phyloP scores from a whole-genome alignment of 1,140 invertebrate genomes.

The Chrysomallon squamiferum region DNA sequence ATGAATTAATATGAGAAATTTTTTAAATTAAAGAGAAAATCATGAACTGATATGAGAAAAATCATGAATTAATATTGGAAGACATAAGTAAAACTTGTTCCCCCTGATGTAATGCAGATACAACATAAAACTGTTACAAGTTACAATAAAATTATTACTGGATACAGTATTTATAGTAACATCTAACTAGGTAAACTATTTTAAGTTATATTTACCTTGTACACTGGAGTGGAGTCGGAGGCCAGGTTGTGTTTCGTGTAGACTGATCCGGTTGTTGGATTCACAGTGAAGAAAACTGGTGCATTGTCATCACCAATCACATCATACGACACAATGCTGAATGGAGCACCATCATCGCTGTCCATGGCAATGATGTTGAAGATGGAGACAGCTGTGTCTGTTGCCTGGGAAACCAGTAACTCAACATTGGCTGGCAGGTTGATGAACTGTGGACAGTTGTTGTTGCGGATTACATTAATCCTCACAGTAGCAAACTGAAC shows the following conservation, averaged over 20 bases:
- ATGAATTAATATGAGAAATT: too few relatives aligned
- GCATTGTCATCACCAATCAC: constrained; percentile 48
- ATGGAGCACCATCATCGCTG: constrained; percentile 29
- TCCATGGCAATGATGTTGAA: constrained; percentile 34
- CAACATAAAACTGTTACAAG: too few relatives aligned
- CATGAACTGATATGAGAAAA: too few relatives aligned
- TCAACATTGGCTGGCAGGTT: constrained; percentile 27
- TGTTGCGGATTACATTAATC: constrained; percentile 39
- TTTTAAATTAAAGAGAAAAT: too few relatives aligned
- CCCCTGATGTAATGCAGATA: too few relatives aligned
- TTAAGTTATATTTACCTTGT: constrained; percentile 41
- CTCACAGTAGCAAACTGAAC: constrained; percentile 27
- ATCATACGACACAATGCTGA: constrained; percentile 31
- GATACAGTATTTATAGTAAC: too few relatives aligned
- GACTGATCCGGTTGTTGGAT: constrained; percentile 24
- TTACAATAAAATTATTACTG: too few relatives aligned
- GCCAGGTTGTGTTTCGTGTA: constrained; percentile 16
- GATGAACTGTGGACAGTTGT: constrained; percentile 36
- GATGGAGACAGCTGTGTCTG: neutral
- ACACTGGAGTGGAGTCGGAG: constrained; percentile 20
- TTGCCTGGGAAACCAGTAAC: constrained; percentile 20
- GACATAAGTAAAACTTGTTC: too few relatives aligned
- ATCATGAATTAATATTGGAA: too few relatives aligned
- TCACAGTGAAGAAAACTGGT: constrained; percentile 37
- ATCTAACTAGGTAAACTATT: too few relatives aligned